These are phyloP conservation scores for Brenthis ino DNA, from an alignment of 2,888 invertebrate genomes.

Conservation along the genomic window DNA sequence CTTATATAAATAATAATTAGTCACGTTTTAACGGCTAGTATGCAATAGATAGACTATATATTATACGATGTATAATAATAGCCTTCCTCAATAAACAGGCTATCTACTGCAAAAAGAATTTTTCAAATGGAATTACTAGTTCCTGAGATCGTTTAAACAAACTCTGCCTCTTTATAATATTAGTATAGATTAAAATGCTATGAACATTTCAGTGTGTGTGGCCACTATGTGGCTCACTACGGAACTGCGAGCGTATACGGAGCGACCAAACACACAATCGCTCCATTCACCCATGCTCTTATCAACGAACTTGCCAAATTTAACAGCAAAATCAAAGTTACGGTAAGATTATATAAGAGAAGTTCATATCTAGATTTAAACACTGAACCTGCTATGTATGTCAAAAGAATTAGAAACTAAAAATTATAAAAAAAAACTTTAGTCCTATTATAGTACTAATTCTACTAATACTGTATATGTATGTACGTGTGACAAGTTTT, in stretches of 20 bases:
- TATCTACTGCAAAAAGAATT: too few relatives aligned
- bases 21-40: too few relatives aligned
- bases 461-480: too few relatives aligned
- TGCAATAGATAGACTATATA: too few relatives aligned
- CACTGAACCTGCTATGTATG: neutral
- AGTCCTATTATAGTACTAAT: too few relatives aligned
- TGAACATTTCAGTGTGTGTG: constrained; percentile 56
- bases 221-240: constrained; percentile 63
- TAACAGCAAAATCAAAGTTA: constrained; percentile 69
- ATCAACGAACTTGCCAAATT: constrained; percentile 72
- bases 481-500: too few relatives aligned
- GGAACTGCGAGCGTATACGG: constrained; percentile 73
- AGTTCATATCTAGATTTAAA: neutral
- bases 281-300: constrained; percentile 75
- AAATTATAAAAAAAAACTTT: neutral
- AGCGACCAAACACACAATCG: constrained; percentile 80
- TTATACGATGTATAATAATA: too few relatives aligned
- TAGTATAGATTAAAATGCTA: neutral
- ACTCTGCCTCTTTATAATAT: too few relatives aligned
- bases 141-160: too few relatives aligned
- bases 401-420: neutral
- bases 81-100: too few relatives aligned
- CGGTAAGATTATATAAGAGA: constrained; percentile 51
- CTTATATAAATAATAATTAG: too few relatives aligned
- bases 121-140: too few relatives aligned